A percentile compares a stretch with the other conserved stretches of the same genome.
phyloP scores from a whole-genome alignment of 2,113 vertebrate species.

The Vireo altiloquus region DNA sequence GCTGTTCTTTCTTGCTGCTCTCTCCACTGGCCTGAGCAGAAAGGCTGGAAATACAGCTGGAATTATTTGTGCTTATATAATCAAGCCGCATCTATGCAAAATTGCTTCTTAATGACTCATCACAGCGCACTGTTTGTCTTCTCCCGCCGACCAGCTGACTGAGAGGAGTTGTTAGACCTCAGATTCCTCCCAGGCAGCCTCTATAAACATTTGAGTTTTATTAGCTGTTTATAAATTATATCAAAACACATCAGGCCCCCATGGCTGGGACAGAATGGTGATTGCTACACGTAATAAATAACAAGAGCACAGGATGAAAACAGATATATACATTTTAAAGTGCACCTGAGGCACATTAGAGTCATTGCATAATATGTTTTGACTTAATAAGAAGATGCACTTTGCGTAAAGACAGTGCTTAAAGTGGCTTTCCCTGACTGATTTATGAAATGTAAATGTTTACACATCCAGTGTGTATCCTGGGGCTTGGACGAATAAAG shows the following conservation, averaged over 20 bases:
- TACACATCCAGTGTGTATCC: background rate
- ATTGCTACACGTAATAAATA: background rate
- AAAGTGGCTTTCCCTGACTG: background rate
- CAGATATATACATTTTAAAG: constrained; percentile 23
- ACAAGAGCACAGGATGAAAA: background rate
- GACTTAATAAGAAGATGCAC: constrained; percentile 48
- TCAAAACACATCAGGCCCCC: constrained; percentile 14
- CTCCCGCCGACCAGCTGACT: background rate
- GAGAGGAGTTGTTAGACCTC: constrained; percentile 21
- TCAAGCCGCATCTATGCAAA: constrained; percentile 9
- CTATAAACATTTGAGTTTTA: constrained; percentile 29
- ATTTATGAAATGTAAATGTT: constrained; percentile 54
- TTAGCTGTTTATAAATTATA: constrained; percentile 50
- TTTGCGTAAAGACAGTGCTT: background rate
- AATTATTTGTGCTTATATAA: background rate
- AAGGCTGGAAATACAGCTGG: background rate
- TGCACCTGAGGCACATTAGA: constrained; percentile 21
- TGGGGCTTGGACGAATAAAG: background rate
- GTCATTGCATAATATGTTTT: constrained; percentile 17
- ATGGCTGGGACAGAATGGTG: background rate
- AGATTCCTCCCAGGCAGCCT: constrained; percentile 7
- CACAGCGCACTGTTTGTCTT: background rate
- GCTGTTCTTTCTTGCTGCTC: background rate
- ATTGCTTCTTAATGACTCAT: constrained; percentile 45
- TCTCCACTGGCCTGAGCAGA: background rate